Conservation (phyloP, 2,797 vertebrate species). For the Pipistrellus pipistrellus region DNA sequence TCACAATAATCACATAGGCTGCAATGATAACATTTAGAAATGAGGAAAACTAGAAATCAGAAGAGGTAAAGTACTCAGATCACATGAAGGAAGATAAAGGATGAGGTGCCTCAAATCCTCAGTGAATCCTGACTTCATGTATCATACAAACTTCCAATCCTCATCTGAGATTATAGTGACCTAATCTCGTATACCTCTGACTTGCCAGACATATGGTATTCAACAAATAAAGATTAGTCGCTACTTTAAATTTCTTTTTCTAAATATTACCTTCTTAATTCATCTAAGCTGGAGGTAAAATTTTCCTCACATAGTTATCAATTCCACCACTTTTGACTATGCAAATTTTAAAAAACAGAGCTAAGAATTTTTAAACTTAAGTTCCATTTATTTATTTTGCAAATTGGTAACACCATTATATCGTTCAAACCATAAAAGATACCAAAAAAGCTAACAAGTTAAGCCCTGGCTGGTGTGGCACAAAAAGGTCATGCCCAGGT, state of each 20-base stretch:
- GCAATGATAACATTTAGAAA: constrained; percentile 11
- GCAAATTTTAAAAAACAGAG: constrained; percentile 3
- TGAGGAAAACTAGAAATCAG: not conserved
- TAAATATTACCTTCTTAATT: constrained; percentile 12
- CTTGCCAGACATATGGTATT: not conserved
- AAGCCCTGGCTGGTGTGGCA: not conserved
- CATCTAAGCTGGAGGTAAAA: not conserved
- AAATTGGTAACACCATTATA: constrained; percentile 1
- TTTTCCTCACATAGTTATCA: constrained; percentile 1
- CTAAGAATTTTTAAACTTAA: constrained; percentile 22
- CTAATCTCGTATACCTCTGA: not conserved
- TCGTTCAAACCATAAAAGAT: not conserved
- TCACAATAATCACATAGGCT: constrained; percentile 2
- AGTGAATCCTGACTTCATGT: not conserved
- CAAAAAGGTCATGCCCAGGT: no score
- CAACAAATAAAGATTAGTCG: constrained; percentile 8
- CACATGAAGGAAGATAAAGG: not conserved
- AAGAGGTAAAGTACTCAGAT: not conserved
- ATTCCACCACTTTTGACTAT: not conserved
- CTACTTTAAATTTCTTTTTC: constrained; percentile 13
- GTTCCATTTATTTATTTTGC: constrained; percentile 16
- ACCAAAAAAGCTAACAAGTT: not conserved
- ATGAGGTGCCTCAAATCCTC: not conserved
- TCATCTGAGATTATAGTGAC: not conserved
- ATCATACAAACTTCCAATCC: not conserved